phyloP scores from a whole-genome alignment of 2,888 invertebrate genomes.

The Gibbula magus region DNA sequence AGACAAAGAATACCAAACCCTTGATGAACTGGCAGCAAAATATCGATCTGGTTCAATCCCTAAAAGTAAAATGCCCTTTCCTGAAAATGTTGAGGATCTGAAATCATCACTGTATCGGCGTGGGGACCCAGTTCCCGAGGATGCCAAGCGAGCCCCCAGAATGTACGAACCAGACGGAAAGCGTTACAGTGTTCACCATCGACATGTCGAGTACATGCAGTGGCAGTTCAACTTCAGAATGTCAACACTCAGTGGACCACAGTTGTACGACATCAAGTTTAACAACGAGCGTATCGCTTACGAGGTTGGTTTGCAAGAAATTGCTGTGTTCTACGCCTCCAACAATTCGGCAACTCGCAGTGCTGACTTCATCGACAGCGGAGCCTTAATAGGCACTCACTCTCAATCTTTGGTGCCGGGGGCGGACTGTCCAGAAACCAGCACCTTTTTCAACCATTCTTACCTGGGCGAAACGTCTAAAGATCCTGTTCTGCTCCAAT shows the following conservation, averaged over 20 bases:
- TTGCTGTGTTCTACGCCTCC: constrained; percentile 64
- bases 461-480: constrained; percentile 37
- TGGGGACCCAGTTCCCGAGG: constrained; percentile 42
- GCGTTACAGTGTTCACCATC: constrained; percentile 61
- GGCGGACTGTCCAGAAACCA: constrained; percentile 65
- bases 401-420: constrained; percentile 61
- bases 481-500: constrained; percentile 32
- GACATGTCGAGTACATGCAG: constrained; percentile 60
- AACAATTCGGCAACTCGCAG: constrained; percentile 48
- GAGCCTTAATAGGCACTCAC: constrained; percentile 50
- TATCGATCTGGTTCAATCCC: constrained; percentile 40
- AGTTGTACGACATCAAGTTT: constrained; percentile 60
- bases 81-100: constrained; percentile 2
- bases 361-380: constrained; percentile 57
- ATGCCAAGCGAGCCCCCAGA: constrained; percentile 46
- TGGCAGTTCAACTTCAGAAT: constrained; percentile 68
- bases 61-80: constrained; percentile 20
- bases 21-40: constrained; percentile 46
- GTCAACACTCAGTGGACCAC: constrained; percentile 59
- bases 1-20: constrained; percentile 43
- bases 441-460: constrained; percentile 52
- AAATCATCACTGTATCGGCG: constrained; percentile 40
- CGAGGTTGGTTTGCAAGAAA: constrained; percentile 67
- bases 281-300: constrained; percentile 64
- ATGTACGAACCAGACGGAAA: constrained; percentile 64